Base-by-base conservation (phyloP, 2,113 vertebrate genomes). In the Penelope pileata region DNA sequence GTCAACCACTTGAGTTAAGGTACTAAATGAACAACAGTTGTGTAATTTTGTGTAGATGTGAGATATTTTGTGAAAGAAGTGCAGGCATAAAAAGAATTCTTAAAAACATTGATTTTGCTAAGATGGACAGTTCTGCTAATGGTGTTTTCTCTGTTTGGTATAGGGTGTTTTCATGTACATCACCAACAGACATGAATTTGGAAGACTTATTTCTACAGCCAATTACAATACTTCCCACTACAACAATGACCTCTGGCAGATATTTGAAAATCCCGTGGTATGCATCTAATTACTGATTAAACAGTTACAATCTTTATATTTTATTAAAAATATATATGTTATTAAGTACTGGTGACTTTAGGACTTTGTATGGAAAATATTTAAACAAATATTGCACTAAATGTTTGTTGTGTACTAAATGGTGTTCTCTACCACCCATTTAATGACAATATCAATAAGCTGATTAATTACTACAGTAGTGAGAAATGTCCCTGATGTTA, bases 261-360 rank as follows among this genome's bases (percentile, higher is more conserved):
- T 99, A 93, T 99, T 99, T 98, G 98, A 99, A 98, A 99, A 99
- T 97, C 99, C 99, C n/a, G 96, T 98, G 99, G 99, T 99, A 98
- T 96, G 99, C 98, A 95, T 94, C 73, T 88, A 22, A 76, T 34
- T 88, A 45, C 42, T 93, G 10, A 45, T 62, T 8, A 88, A 77
- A 83, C 5, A 30, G 8, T 62, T 74, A 18, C 15, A 43, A 15
- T 43, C 42, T 12, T 43, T 43, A 43, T 12, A 11, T n/a, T 45
- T 22, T 27, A 11, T 34, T 84, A 51, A 12, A 29, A 7, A 76
- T 79, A 72, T 53, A 9, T 67, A 0, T 60, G 3, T 72, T 60
- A 12, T 17, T 48, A 64, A 38, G 15, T 5, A 26, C 6, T 81
- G 62, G 17, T 21, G 7, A 51, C 81, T 62, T 63, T 34, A 88